Conservation (phyloP, 1,140 invertebrate species). For the Anastrepha obliqua region DNA sequence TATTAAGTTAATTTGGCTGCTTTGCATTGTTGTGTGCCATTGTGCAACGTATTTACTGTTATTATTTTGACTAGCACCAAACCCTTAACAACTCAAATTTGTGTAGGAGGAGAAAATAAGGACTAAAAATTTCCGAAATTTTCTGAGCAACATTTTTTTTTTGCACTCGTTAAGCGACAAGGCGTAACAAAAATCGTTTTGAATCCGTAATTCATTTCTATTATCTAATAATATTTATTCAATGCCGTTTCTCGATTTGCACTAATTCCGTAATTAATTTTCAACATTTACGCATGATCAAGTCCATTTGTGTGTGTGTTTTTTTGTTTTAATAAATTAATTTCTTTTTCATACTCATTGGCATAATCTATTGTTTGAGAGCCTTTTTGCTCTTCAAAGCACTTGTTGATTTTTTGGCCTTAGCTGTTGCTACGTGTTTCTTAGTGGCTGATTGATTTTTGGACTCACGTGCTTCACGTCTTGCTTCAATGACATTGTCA, state of each 20-base stretch:
- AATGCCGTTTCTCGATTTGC: neutral
- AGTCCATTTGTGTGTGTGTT: slow-evolving; percentile 1
- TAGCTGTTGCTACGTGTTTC: slow-evolving; percentile 61
- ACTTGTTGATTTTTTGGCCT: slow-evolving; percentile 76
- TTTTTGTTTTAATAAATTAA: neutral
- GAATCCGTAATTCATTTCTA: neutral
- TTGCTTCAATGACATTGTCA: slow-evolving; percentile 81
- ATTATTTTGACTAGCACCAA: slow-evolving; percentile 71
- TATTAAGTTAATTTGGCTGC: neutral
- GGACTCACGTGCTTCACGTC: slow-evolving; percentile 86
- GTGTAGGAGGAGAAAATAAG: neutral
- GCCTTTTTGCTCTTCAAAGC: slow-evolving; percentile 75
- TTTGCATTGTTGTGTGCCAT: slow-evolving; percentile 25
- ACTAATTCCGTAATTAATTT: neutral
- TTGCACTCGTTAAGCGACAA: neutral
- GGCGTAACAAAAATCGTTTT: neutral
- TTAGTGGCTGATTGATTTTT: slow-evolving; percentile 77
- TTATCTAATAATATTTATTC: neutral
- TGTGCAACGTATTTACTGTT: neutral
- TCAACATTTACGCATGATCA: neutral
- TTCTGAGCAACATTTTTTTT: neutral
- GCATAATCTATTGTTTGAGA: slow-evolving; percentile 67
- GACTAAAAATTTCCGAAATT: neutral
- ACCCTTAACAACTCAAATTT: slow-evolving; percentile 36
- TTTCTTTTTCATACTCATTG: slow-evolving; percentile 6